Conservation (phyloP, 2,113 vertebrate species). For the Epinephelus fuscoguttatus region DNA sequence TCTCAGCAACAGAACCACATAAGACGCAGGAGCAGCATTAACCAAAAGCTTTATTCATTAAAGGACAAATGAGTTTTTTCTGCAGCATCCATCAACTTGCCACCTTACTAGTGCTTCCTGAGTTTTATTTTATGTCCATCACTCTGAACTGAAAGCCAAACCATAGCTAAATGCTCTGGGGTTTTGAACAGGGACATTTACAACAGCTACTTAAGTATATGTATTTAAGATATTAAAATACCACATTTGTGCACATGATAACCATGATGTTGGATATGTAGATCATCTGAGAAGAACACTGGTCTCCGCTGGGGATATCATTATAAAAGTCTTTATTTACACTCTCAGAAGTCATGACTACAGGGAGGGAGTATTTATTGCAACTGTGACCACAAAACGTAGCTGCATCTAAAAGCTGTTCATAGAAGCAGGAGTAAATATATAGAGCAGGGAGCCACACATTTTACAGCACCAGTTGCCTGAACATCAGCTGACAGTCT, state of each 20-base stretch:
- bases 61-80: conserved; percentile 8
- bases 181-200: background rate
- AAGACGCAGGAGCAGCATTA: conserved; percentile 27
- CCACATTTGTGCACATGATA: conserved; percentile 10
- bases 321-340: background rate
- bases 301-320: background rate
- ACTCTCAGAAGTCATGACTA: background rate
- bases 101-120: background rate
- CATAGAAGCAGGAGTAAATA: background rate
- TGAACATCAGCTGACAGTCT: background rate
- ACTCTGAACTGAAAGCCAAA: background rate
- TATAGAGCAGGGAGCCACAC: background rate
- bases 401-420: background rate
- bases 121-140: background rate
- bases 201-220: background rate
- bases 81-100: conserved; percentile 16
- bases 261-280: background rate
- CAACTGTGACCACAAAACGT: background rate
- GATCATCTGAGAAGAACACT: background rate
- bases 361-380: background rate
- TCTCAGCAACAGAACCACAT: conserved; percentile 41
- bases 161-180: background rate
- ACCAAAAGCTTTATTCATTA: conserved; percentile 5
- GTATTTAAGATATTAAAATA: conserved; percentile 6
- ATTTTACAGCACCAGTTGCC: background rate